phyloP scores from a whole-genome alignment of 2,888 invertebrate species.

The Cepaea hortensis region DNA sequence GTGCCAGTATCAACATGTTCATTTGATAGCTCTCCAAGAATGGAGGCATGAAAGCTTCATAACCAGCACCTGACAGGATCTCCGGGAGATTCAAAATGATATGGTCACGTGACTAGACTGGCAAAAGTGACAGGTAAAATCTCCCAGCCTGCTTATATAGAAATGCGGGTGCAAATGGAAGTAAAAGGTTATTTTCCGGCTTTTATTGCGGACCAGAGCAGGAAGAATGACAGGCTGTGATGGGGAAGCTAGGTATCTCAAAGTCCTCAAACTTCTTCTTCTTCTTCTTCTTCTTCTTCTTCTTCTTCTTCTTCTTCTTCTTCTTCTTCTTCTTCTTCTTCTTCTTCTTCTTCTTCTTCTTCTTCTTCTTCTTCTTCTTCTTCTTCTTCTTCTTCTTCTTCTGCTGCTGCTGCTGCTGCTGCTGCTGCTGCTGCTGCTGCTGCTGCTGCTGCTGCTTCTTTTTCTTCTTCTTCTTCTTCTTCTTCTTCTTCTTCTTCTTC shows the following conservation, averaged over 20 bases:
- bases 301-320: slow-evolving; percentile 37
- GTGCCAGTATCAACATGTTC: slow-evolving; percentile 16
- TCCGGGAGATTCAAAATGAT: neutral
- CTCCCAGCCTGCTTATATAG: too few species aligned
- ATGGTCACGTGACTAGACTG: slow-evolving; percentile 16
- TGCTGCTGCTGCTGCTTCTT: too few species aligned
- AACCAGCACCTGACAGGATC: slow-evolving; percentile 25
- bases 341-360: slow-evolving; percentile 41
- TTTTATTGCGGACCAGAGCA: too few species aligned
- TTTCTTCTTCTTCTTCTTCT: too few species aligned
- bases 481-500: too few species aligned
- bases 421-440: too few species aligned
- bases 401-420: too few species aligned
- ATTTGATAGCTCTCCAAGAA: slow-evolving; percentile 5
- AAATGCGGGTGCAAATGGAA: too few species aligned
- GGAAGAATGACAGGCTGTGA: too few species aligned
- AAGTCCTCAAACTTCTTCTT: too few species aligned
- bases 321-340: slow-evolving; percentile 38
- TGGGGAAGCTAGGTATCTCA: too few species aligned
- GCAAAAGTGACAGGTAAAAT: neutral
- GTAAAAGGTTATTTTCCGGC: too few species aligned
- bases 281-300: slow-evolving; percentile 34
- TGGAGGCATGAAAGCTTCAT: slow-evolving; percentile 24
- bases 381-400: slow-evolving; percentile 39
- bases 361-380: slow-evolving; percentile 41